phyloP scores from a whole-genome alignment of 1,140 invertebrate species.

The Lasioglossum albipes region DNA sequence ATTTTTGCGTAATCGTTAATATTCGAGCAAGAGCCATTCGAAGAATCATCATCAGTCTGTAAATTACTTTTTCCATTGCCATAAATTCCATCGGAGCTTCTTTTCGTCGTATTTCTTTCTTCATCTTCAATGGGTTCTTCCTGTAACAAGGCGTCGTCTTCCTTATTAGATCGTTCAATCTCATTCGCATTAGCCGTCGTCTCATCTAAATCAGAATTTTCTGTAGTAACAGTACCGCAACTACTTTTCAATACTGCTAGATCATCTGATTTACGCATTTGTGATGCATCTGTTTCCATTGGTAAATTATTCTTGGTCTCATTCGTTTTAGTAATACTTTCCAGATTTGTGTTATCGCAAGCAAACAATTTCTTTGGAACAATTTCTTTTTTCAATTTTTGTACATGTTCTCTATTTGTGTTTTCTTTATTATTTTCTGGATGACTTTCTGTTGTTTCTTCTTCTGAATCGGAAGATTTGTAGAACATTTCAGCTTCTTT shows the following conservation, averaged over 20 bases:
- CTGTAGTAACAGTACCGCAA: neutral
- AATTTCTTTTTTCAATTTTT: slow-evolving; percentile 7
- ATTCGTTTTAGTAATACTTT: slow-evolving; percentile 16
- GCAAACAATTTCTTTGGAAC: slow-evolving; percentile 47
- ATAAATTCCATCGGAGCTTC: neutral
- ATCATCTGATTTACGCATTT: slow-evolving; percentile 1
- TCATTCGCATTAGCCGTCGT: no score
- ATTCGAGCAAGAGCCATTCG: neutral
- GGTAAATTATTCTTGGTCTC: neutral
- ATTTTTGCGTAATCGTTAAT: slow-evolving; percentile 3
- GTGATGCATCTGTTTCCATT: neutral
- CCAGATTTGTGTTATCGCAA: slow-evolving; percentile 13
- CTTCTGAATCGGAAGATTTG: slow-evolving; percentile 75
- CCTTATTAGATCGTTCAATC: neutral
- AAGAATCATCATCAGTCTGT: neutral
- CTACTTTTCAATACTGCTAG: neutral
- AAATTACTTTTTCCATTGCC: neutral
- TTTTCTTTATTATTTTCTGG: neutral
- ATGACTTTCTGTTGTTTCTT: slow-evolving; percentile 53
- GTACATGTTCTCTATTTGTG: neutral
- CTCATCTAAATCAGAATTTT: neutral
- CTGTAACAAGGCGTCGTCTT: neutral
- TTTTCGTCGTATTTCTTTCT: neutral
- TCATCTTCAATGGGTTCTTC: neutral
- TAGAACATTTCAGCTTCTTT: slow-evolving; percentile 76